Conservation (phyloP, 2,113 vertebrate genomes). For the Sigmodon hispidus region DNA sequence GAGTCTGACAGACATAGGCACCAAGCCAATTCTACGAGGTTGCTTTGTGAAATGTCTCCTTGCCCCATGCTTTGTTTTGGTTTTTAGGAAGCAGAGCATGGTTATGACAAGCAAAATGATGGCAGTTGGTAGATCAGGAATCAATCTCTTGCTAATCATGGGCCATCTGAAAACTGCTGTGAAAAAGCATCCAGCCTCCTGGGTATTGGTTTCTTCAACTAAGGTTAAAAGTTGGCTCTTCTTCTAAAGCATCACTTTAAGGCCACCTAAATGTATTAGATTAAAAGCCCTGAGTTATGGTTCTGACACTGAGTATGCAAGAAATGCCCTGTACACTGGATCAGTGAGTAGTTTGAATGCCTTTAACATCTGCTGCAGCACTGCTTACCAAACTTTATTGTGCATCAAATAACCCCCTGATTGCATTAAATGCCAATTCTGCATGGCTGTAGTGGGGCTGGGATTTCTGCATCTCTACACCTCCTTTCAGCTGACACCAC, state of each 20-base stretch:
- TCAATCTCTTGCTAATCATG: neutral
- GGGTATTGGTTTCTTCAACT: neutral
- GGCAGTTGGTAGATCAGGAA: neutral
- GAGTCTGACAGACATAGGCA: neutral
- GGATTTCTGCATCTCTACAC: neutral
- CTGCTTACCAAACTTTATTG: neutral
- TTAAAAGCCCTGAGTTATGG: neutral
- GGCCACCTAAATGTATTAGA: neutral
- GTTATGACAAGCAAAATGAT: neutral
- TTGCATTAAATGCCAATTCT: neutral
- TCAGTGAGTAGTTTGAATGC: neutral
- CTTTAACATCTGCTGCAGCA: neutral
- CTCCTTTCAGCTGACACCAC: no score
- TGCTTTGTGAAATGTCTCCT: constrained; percentile 36
- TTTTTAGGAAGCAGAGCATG: neutral
- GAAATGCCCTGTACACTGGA: neutral
- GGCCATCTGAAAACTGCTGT: neutral
- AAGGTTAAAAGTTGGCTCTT: neutral
- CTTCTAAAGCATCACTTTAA: neutral
- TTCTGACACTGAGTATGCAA: neutral
- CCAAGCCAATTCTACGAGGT: neutral
- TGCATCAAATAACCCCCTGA: neutral
- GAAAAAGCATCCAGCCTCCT: neutral
- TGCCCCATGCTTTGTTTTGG: neutral
- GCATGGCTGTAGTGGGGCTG: neutral